A percentile compares a stretch with the other conserved stretches of the same genome.
Evolutionary conservation across 2,113 vertebrate species (phyloP).

Genomic region (Galbula dea): DNA sequence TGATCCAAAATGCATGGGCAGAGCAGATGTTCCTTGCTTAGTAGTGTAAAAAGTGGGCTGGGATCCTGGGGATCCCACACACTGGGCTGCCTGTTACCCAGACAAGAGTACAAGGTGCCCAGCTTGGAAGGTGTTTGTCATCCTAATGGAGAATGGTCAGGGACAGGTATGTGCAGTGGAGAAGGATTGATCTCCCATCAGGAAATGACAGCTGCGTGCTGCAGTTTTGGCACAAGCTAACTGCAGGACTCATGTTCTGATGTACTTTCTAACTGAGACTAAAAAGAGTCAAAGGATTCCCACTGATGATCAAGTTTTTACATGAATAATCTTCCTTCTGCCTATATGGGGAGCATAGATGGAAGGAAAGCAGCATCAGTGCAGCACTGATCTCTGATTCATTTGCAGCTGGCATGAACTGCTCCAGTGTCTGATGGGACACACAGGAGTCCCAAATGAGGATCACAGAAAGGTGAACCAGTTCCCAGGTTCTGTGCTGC

Average conservation of each 20-base stretch:
- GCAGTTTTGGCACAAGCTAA: not conserved
- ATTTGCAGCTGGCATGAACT: not conserved
- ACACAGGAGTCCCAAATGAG: not conserved
- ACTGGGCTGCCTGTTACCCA: not conserved
- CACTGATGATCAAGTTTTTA: not conserved
- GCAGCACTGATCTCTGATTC: not conserved
- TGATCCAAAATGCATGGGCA: not conserved
- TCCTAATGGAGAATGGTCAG: not conserved
- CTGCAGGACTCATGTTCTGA: not conserved
- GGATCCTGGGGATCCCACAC: not conserved
- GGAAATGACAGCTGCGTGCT: not conserved
- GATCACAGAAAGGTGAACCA: not conserved
- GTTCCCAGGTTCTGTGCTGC: not conserved
- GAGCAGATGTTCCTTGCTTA: constrained; percentile 40
- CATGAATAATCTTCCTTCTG: not conserved
- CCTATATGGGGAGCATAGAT: not conserved
- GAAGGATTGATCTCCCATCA: not conserved
- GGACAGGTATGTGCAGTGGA: not conserved
- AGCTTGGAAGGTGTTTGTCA: not conserved
- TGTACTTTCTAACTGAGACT: not conserved
- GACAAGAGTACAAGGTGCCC: not conserved
- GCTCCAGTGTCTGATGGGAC: not conserved
- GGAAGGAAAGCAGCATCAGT: not conserved
- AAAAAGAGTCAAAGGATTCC: not conserved
- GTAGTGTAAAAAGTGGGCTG: not conserved